Base-by-base conservation (phyloP, 2,797 vertebrate species). In the Phoebastria nigripes region DNA sequence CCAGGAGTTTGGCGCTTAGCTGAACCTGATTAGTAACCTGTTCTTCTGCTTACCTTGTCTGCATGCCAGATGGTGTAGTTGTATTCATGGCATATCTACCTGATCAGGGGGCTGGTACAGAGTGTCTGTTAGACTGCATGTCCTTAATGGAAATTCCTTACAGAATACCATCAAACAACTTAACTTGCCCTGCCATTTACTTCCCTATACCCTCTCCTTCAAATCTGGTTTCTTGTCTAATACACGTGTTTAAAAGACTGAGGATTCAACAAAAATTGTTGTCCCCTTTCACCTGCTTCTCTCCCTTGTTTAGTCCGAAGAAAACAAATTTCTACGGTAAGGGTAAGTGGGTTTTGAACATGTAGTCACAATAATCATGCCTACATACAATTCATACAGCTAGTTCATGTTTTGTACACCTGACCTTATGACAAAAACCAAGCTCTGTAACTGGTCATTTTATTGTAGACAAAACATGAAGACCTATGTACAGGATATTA, bases 341-440 rank as follows among this genome's bases (percentile, higher is more conserved):
- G 11, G 21, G 5, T 16, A 3, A 35, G 22, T 15, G 39, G 16
- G 18, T 70, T 67, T 69, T 73, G n/a, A 47, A 51, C 13, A 8
- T 3, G 31, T 18, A 39, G 59, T 62, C 46, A n/a, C 29, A 39
- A 3, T 29, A 20, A 26, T n/a, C 8, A 2, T 33, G 12, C 47
- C 37, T 56, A 0, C 15, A 8, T 46, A 20, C 8, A 49, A 4
- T 55, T 71, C 11, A 3, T 19, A 8, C 6, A 31, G 13, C 47
- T 19, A 5, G 9, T 41, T 67, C 1, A 0, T 11, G 3, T 66
- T 63, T 28, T 87, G 35, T 58, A n/a, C 35, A 12, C 13, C 10
- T 87, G 49, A 19, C 63, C 17, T 73, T 13, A 26, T 6, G n/a
- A 44, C 17, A 83, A 37, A 58, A 85, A 74, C 8, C 39, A 37